Percentiles rank a stretch among this genome's conserved stretches.
phyloP scores from a whole-genome alignment of 2,888 invertebrate genomes.

The Eupithecia vulgata region DNA sequence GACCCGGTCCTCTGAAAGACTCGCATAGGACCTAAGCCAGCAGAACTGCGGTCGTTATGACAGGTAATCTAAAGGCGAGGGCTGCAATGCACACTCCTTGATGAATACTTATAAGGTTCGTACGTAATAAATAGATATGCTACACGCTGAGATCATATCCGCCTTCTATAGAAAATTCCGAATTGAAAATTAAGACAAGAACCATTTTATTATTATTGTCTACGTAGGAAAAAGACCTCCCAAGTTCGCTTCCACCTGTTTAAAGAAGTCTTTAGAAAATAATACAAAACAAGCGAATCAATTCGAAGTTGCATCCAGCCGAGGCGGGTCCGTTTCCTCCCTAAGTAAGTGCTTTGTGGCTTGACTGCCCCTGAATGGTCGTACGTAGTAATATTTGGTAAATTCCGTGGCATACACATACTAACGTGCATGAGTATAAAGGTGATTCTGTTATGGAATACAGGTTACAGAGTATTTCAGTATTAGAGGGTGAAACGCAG shows the following conservation, averaged over 20 bases:
- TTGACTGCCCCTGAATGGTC: background rate
- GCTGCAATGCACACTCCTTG: too few species aligned
- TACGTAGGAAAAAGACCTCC: background rate
- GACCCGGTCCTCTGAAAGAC: background rate
- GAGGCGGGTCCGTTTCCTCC: background rate
- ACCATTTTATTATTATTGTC: background rate
- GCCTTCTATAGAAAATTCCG: background rate
- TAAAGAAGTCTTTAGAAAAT: background rate
- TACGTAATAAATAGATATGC: too few species aligned
- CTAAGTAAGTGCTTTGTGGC: slow-evolving; percentile 5
- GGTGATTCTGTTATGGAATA: background rate
- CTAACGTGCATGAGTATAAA: background rate
- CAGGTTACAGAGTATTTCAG: background rate
- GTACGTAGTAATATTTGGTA: background rate
- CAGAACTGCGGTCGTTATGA: background rate
- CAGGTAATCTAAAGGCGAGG: too few species aligned
- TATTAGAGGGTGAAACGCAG: background rate
- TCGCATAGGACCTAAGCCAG: background rate
- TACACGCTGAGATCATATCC: background rate
- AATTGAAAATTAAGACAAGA: background rate
- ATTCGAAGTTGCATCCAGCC: background rate
- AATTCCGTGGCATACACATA: background rate
- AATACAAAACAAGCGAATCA: background rate
- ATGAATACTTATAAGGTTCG: too few species aligned
- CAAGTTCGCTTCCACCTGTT: background rate